Evolutionary conservation across 2,113 vertebrate species (phyloP).

Genomic region (Vidua chalybeata): DNA sequence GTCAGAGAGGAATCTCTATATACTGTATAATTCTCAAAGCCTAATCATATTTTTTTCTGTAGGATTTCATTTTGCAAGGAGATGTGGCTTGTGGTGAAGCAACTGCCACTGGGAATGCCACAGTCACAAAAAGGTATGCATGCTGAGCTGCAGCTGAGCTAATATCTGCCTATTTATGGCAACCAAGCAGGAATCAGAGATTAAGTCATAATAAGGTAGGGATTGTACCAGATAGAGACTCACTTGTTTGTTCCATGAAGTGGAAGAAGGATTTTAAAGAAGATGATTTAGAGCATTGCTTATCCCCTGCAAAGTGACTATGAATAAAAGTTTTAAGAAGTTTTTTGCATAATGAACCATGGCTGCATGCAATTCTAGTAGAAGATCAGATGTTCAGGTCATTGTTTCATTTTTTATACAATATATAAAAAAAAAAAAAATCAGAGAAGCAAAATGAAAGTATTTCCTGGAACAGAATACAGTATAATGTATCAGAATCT

Average conservation of each 20-base stretch:
- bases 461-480: not conserved
- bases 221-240: conserved; percentile 11
- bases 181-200: conserved; percentile 25
- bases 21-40: not conserved
- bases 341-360: not conserved
- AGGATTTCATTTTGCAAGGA: not conserved
- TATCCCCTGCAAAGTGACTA: not conserved
- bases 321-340: not conserved
- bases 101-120: not conserved
- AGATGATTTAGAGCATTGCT: not conserved
- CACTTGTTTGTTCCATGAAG: not conserved
- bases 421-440: not conserved
- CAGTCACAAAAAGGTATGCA: not conserved
- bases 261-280: not conserved
- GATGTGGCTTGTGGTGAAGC: conserved; percentile 18
- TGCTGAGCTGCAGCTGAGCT: conserved; percentile 34
- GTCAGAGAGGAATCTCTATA: not conserved
- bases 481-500: not conserved
- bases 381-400: not conserved
- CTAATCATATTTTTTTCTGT: not conserved
- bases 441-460: not conserved
- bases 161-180: conserved; percentile 46
- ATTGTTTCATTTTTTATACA: not conserved
- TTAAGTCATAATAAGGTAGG: conserved; percentile 45
- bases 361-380: not conserved